Conservation (phyloP, 2,888 invertebrate genomes). For the Lobophora halterata region DNA sequence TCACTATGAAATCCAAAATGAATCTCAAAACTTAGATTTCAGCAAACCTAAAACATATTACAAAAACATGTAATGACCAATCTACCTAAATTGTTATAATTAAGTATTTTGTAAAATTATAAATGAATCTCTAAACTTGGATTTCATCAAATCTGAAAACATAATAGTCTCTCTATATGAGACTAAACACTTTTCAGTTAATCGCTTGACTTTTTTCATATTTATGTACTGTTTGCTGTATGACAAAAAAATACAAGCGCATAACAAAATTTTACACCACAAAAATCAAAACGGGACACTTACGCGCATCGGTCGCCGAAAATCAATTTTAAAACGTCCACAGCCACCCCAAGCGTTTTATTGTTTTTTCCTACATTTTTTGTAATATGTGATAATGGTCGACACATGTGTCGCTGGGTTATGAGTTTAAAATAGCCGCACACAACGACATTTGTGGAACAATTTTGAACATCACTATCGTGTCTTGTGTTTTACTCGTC, state of each 20-base stretch:
- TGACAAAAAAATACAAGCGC: not conserved
- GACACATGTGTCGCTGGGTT: slow-evolving; percentile 78
- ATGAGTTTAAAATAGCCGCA: slow-evolving; percentile 79
- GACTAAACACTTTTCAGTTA: too few species aligned
- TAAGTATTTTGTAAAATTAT: too few species aligned
- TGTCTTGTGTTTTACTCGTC: slow-evolving; percentile 29
- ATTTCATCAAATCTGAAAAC: too few species aligned
- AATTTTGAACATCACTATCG: slow-evolving; percentile 60
- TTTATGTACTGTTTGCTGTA: not conserved
- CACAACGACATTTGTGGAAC: slow-evolving; percentile 62
- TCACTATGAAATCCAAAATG: too few species aligned
- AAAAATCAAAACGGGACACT: slow-evolving; percentile 12
- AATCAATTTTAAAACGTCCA: slow-evolving; percentile 72
- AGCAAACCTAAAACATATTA: too few species aligned
- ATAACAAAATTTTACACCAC: not conserved
- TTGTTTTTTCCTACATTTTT: slow-evolving; percentile 77
- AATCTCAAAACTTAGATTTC: too few species aligned
- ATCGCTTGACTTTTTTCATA: too few species aligned
- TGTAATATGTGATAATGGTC: slow-evolving; percentile 81
- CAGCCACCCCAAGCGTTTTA: slow-evolving; percentile 60
- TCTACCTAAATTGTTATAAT: too few species aligned
- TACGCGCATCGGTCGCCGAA: slow-evolving; percentile 38
- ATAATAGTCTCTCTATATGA: too few species aligned
- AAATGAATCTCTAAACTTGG: too few species aligned
- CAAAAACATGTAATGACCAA: too few species aligned